Base-by-base conservation (phyloP, 2,888 invertebrate species). In the Perdita meconis region DNA sequence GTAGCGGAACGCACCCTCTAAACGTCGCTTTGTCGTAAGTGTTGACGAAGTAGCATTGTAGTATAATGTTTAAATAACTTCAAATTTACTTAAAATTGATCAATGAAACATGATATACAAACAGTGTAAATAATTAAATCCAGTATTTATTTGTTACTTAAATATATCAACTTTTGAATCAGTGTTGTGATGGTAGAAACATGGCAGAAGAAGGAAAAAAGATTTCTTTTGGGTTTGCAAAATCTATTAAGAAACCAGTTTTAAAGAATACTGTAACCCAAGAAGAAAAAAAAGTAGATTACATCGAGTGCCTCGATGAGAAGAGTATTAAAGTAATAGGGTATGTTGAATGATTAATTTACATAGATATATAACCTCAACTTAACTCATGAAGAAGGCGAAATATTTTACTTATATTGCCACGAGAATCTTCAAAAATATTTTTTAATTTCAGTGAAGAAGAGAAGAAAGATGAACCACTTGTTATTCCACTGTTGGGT, bases 151-250 rank as follows among this genome's bases (percentile, higher is more conserved):
- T 76, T 51, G 44, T 60, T 0, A 0, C 34, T 5, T 36, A 40
- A 53, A 38, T 38, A 19, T 16, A 61, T 10, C 10, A 2, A 30
- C 2, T 26, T 1, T 1, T 10, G 0, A 24, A 6, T 56, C 63
- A 47, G 57, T 50, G 40, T 55, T 51, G 2, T 34, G 34, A 42
- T 64, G 56, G 22, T n/a, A n/a, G 40, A 68, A 80, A 75, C 74
- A 89, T 90, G 89, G 86, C 90, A 74, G 91, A 91, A 47, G 95
- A 95, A 82, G 92, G 93, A 63, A 96, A 96, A 83, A 97, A 97
- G 91, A 95, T 97, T 89, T 96, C 96, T 0, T 97, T 97, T 91
- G 95, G 96, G 57, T 97, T 97, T 92, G 95, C 94, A 86, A 97
- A 97, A 93, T 93, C 95, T 0, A 89, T 92, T 4, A 95, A 94